Conservation (phyloP, 2,113 vertebrate species). For the Ramphastos sulfuratus region DNA sequence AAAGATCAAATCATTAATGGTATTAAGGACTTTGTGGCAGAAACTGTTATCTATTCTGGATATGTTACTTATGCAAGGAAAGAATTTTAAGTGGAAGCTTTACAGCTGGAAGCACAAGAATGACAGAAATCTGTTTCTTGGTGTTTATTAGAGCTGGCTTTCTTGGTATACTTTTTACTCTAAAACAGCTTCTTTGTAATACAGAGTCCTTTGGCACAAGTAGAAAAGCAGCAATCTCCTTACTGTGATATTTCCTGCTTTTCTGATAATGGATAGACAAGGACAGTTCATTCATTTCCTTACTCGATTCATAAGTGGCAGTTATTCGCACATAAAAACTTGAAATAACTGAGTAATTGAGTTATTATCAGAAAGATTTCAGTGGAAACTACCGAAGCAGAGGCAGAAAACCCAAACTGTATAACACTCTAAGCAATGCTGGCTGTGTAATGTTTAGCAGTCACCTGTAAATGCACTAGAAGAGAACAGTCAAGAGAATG, state of each 20-base stretch:
- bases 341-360: not conserved
- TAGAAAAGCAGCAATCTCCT: not conserved
- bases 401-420: not conserved
- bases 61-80: conserved; percentile 39
- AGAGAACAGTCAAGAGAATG: not conserved
- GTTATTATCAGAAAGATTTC: not conserved
- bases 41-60: conserved; percentile 58
- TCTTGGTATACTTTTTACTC: not conserved
- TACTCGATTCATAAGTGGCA: not conserved
- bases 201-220: not conserved
- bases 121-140: conserved; percentile 12
- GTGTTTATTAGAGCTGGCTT: conserved; percentile 36
- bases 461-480: not conserved
- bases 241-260: not conserved
- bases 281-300: not conserved
- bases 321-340: not conserved
- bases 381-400: not conserved
- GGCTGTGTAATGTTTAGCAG: not conserved
- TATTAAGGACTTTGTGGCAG: conserved; percentile 56
- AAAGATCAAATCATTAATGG: conserved; percentile 72
- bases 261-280: not conserved
- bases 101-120: conserved; percentile 52
- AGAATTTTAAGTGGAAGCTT: conserved; percentile 65
- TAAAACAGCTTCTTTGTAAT: not conserved
- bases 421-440: not conserved